Evolutionary conservation across 2,113 vertebrate species (phyloP).

Genomic region (Mesoclemmys tuberculata): DNA sequence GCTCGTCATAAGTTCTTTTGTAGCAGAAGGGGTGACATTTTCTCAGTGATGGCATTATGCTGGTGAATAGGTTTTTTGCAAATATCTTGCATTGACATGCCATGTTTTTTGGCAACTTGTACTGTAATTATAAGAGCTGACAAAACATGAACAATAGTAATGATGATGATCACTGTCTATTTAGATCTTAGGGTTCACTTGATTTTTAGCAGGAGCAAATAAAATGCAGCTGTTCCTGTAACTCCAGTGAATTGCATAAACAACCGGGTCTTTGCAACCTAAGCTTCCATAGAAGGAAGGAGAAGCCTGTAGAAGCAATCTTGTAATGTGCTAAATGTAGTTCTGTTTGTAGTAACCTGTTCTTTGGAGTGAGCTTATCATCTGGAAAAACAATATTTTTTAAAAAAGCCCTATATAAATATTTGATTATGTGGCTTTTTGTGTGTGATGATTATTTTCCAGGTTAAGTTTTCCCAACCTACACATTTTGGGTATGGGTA

Average conservation of each 20-base stretch:
- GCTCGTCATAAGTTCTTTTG: background rate
- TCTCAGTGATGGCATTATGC: background rate
- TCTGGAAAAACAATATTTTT: background rate
- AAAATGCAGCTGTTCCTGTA: background rate
- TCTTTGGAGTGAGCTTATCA: background rate
- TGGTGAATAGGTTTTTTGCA: background rate
- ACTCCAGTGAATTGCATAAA: background rate
- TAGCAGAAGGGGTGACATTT: background rate
- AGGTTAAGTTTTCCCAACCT: background rate
- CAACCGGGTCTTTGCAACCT: background rate
- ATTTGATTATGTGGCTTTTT: background rate
- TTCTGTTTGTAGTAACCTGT: background rate
- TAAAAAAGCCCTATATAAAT: background rate
- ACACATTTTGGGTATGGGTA: background rate
- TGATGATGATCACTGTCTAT: background rate
- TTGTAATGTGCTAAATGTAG: background rate
- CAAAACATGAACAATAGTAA: background rate
- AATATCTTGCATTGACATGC: accelerated
- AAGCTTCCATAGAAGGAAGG: background rate
- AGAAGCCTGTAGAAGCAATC: background rate
- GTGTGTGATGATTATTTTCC: background rate
- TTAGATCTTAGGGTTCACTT: background rate
- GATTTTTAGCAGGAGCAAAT: background rate
- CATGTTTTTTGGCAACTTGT: background rate
- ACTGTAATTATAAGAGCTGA: background rate